A percentile compares a stretch with the other conserved stretches of the same genome.
These are phyloP conservation scores for Agapetus fuscipes DNA, from an alignment of 2,888 invertebrate species.

Conservation along the genomic window DNA sequence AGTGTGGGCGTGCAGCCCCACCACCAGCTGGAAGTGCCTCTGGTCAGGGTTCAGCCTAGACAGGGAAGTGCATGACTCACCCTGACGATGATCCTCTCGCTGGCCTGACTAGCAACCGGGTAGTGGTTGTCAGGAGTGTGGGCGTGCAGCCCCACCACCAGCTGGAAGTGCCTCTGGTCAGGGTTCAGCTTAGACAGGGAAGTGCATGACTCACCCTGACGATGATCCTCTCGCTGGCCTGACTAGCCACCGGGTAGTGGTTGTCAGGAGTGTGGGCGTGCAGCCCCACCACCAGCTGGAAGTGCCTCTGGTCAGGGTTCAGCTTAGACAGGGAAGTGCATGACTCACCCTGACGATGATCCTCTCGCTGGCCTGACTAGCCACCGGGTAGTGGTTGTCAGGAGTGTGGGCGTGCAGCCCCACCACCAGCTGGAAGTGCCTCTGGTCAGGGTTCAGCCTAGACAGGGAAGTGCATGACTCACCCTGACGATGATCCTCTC, in stretches of 20 bases:
- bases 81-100: constrained; percentile 94
- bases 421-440: constrained; percentile 93
- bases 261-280: constrained; percentile 79
- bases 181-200: constrained; percentile 99
- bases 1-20: constrained; percentile 84
- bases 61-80: too few species aligned
- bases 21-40: constrained; percentile 91
- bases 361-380: constrained; percentile 86
- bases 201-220: constrained; percentile 82
- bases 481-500: constrained; percentile 96
- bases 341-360: constrained; percentile 90
- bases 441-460: constrained; percentile 97
- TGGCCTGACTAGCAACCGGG: constrained; percentile 78
- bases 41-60: constrained; percentile 99
- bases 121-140: constrained; percentile 74
- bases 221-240: constrained; percentile 92
- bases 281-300: constrained; percentile 87
- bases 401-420: constrained; percentile 83
- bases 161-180: constrained; percentile 93
- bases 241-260: constrained; percentile 74
- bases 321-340: too few species aligned
- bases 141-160: constrained; percentile 88
- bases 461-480: too few species aligned
- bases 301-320: constrained; percentile 97
- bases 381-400: constrained; percentile 68